phyloP scores from a whole-genome alignment of 2,888 invertebrate genomes.

The Platycnemis pennipes region DNA sequence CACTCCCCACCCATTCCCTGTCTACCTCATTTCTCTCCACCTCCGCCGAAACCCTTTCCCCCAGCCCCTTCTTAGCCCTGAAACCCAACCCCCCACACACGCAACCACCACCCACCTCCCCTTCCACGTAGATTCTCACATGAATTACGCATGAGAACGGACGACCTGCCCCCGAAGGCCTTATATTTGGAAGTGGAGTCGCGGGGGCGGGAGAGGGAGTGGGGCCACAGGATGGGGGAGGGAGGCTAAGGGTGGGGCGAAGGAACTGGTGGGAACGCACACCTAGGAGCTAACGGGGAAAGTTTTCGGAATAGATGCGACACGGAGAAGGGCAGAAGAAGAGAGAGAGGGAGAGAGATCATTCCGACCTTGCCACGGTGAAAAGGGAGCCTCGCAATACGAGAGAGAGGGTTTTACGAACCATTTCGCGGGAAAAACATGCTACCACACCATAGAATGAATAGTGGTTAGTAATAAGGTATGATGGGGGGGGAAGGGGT shows the following conservation, averaged over 20 bases:
- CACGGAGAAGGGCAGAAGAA: background rate
- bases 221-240: background rate
- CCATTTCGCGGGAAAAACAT: background rate
- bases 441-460: background rate
- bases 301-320: background rate
- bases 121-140: slow-evolving; percentile 35
- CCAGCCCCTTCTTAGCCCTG: background rate
- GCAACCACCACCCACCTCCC: background rate
- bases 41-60: background rate
- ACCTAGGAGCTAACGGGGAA: background rate
- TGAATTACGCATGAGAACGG: slow-evolving; percentile 62
- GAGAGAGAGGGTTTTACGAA: slow-evolving; percentile 32
- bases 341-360: background rate
- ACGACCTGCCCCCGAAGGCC: slow-evolving; percentile 38
- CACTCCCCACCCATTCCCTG: background rate
- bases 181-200: slow-evolving; percentile 34
- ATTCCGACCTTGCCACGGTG: background rate
- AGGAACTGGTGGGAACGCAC: background rate
- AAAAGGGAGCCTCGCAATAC: slow-evolving; percentile 11
- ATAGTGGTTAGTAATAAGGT: background rate
- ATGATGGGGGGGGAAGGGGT: background rate
- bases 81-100: background rate
- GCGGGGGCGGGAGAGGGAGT: background rate
- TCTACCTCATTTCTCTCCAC: slow-evolving; percentile 14
- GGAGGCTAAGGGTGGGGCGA: background rate